A percentile compares a stretch with the other conserved stretches of the same genome.
These are phyloP conservation scores for Corythoichthys intestinalis DNA, from an alignment of 2,113 vertebrate genomes.

Conservation along the genomic window DNA sequence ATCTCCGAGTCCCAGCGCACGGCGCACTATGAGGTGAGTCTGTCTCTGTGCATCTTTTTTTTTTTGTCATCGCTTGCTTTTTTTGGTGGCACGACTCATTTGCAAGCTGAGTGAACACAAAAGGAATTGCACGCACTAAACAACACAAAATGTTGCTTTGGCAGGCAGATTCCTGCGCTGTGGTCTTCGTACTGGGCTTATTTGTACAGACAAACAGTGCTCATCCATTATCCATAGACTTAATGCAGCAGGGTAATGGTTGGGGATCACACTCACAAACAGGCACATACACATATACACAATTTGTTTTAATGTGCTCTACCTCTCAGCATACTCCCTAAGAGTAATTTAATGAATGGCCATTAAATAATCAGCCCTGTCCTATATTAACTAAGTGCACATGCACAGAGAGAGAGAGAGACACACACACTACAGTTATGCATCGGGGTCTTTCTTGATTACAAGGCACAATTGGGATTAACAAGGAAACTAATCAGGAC, in stretches of 20 bases:
- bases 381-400: slow-evolving; percentile 41
- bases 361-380: slow-evolving; percentile 64
- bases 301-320: slow-evolving; percentile 56
- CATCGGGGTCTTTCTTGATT: slow-evolving; percentile 52
- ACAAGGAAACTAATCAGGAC: slow-evolving; percentile 65
- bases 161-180: slow-evolving; percentile 22
- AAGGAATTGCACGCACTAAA: slow-evolving; percentile 1
- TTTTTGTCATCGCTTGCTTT: not conserved
- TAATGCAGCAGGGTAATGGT: slow-evolving; percentile 49
- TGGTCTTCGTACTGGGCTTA: slow-evolving; percentile 41
- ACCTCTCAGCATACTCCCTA: slow-evolving; percentile 53
- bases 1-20: slow-evolving; percentile 82
- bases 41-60: slow-evolving; percentile 14
- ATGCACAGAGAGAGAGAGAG: not conserved
- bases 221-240: slow-evolving; percentile 60
- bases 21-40: slow-evolving; percentile 80
- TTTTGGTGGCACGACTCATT: not conserved
- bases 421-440: slow-evolving; percentile 3
- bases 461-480: slow-evolving; percentile 65
- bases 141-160: slow-evolving; percentile 7
- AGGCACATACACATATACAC: slow-evolving; percentile 24
- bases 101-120: not conserved
- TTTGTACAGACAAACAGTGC: slow-evolving; percentile 56
- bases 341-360: slow-evolving; percentile 60
- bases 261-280: slow-evolving; percentile 34